Evolutionary conservation across 2,888 invertebrate species (phyloP).

Genomic region (Torymus aiolomorphi): DNA sequence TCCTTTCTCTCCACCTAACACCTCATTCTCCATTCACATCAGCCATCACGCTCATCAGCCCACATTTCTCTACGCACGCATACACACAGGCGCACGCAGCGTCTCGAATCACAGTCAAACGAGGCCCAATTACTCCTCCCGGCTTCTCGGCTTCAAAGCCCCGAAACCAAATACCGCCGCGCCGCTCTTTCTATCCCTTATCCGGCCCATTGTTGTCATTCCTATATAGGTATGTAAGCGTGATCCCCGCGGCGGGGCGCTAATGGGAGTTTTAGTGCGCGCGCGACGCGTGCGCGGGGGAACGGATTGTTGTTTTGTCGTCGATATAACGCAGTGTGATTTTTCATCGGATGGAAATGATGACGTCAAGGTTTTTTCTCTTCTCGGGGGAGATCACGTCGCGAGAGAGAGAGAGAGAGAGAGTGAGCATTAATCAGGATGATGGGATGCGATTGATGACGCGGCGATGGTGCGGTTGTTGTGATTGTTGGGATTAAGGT

Average conservation of each 20-base stretch:
- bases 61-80: too few relatives aligned
- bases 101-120: too few relatives aligned
- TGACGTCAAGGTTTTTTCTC: constrained; percentile 21
- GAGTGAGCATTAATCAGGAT: too few relatives aligned
- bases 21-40: too few relatives aligned
- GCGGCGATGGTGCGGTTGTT: too few relatives aligned
- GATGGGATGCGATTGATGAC: too few relatives aligned
- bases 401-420: not conserved
- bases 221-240: not conserved
- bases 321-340: not conserved
- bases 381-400: not conserved
- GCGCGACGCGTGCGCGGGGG: constrained; percentile 7
- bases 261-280: constrained; percentile 44
- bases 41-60: too few relatives aligned
- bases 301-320: constrained; percentile 23
- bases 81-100: too few relatives aligned
- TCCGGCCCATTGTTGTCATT: not conserved
- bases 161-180: not conserved
- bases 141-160: too few relatives aligned
- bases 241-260: constrained; percentile 28
- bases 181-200: not conserved
- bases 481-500: too few relatives aligned
- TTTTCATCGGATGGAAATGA: constrained; percentile 29
- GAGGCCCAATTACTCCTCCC: too few relatives aligned
- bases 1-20: too few relatives aligned